Percentiles rank a stretch among this genome's conserved stretches.
Evolutionary conservation across 2,888 invertebrate species (phyloP).

Genomic region (Tolmerus cingulatus): DNA sequence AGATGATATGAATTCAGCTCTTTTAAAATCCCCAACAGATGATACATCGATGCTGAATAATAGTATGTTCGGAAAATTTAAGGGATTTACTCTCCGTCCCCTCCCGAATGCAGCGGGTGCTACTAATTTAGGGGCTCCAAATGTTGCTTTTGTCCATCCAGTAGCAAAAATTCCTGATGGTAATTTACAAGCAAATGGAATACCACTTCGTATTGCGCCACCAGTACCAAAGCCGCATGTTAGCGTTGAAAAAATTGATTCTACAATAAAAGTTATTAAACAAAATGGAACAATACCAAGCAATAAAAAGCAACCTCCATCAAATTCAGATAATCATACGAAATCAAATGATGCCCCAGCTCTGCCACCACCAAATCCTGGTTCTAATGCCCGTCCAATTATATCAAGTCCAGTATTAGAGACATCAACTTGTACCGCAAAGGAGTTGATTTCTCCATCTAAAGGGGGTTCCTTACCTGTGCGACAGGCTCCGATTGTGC

Average conservation of each 20-base stretch:
- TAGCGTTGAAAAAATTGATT: constrained; percentile 50
- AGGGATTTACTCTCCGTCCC: constrained; percentile 77
- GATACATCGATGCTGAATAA: constrained; percentile 65
- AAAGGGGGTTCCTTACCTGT: constrained; percentile 67
- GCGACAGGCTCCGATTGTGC: constrained; percentile 69
- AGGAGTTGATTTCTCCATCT: constrained; percentile 74
- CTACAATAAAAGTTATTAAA: constrained; percentile 49
- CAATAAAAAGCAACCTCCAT: constrained; percentile 51
- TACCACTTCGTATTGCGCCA: constrained; percentile 69
- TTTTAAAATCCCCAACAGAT: constrained; percentile 68
- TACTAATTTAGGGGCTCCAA: constrained; percentile 59
- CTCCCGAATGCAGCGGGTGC: constrained; percentile 56
- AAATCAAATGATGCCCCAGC: constrained; percentile 61
- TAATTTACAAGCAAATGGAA: constrained; percentile 53
- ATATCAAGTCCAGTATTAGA: constrained; percentile 85
- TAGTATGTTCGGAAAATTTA: constrained; percentile 85
- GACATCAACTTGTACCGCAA: constrained; percentile 81
- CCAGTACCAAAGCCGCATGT: constrained; percentile 70
- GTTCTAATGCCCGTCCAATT: constrained; percentile 73
- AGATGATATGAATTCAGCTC: constrained; percentile 76
- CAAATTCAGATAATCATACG: background rate
- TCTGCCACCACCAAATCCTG: constrained; percentile 72
- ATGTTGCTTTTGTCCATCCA: constrained; percentile 67
- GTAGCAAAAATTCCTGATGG: constrained; percentile 53
- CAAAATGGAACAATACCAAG: constrained; percentile 52